phyloP scores from a whole-genome alignment of 2,797 vertebrate species.

The Acropternis orthonyx region DNA sequence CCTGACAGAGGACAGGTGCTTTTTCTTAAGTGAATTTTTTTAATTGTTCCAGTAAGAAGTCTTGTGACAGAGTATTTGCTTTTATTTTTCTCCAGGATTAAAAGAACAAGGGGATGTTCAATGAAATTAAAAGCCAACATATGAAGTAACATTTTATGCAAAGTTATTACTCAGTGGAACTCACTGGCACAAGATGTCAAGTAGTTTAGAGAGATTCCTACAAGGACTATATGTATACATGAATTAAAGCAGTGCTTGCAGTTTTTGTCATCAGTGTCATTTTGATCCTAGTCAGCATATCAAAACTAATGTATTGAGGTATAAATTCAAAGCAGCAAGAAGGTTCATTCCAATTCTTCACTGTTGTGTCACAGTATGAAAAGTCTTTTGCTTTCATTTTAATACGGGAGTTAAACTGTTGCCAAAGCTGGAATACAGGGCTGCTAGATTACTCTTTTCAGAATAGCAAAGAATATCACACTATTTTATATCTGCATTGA shows the following conservation, averaged over 20 bases:
- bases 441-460: not conserved
- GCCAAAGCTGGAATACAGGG: not conserved
- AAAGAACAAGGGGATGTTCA: not conserved
- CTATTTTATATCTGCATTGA: not conserved
- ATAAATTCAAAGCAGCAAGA: not conserved
- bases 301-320: not conserved
- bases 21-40: not conserved
- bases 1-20: not conserved
- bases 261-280: constrained; percentile 1
- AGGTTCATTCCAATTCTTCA: not conserved
- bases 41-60: not conserved
- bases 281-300: constrained; percentile 17
- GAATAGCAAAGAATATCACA: not conserved
- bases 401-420: not conserved
- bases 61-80: not conserved
- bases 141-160: not conserved
- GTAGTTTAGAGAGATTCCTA: not conserved
- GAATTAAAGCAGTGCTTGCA: constrained; percentile 22
- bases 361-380: not conserved
- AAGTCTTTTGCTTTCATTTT: constrained; percentile 42
- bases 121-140: constrained; percentile 45
- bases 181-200: not conserved
- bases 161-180: constrained; percentile 13
- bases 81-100: not conserved
- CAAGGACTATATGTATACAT: not conserved